phyloP scores from a whole-genome alignment of 92 coral and sea anemone species.

The Zoanthus solanderi region DNA sequence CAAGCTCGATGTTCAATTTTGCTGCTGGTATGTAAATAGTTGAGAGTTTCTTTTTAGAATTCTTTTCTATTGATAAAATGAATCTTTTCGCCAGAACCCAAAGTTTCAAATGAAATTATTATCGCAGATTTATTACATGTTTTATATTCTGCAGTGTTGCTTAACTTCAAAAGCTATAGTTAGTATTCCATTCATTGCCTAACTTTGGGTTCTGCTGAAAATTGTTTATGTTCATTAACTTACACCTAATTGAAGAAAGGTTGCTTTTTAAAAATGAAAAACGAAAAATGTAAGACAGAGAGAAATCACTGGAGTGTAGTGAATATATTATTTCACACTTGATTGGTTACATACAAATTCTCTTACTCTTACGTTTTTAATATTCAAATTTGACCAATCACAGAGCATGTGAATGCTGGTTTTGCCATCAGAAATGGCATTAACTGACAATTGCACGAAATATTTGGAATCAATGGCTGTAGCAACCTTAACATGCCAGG shows the following conservation, averaged over 20 bases:
- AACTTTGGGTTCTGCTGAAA: conserved; percentile 3
- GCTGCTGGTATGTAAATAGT: neutral
- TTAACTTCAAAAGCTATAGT: neutral
- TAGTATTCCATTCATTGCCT: conserved; percentile 3
- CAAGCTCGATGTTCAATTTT: neutral
- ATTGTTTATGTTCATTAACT: neutral
- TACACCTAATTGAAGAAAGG: neutral
- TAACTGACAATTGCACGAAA: too few relatives aligned
- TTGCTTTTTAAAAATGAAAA: neutral
- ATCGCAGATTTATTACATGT: neutral
- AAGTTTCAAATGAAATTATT: conserved; percentile 7
- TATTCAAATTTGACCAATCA: too few relatives aligned
- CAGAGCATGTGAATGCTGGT: too few relatives aligned
- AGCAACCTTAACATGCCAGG: neutral
- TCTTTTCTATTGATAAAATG: conserved; percentile 17
- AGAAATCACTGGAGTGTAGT: too few relatives aligned
- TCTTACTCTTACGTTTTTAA: too few relatives aligned
- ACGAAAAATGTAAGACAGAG: neutral
- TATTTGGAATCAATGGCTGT: too few relatives aligned
- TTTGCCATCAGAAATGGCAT: too few relatives aligned
- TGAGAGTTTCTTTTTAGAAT: conserved; percentile 15
- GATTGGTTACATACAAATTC: too few relatives aligned
- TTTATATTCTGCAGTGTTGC: neutral
- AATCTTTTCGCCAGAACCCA: conserved; percentile 18
- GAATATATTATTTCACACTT: too few relatives aligned